phyloP scores from a whole-genome alignment of 1,140 invertebrate genomes.

The Oncopeltus fasciatus region DNA sequence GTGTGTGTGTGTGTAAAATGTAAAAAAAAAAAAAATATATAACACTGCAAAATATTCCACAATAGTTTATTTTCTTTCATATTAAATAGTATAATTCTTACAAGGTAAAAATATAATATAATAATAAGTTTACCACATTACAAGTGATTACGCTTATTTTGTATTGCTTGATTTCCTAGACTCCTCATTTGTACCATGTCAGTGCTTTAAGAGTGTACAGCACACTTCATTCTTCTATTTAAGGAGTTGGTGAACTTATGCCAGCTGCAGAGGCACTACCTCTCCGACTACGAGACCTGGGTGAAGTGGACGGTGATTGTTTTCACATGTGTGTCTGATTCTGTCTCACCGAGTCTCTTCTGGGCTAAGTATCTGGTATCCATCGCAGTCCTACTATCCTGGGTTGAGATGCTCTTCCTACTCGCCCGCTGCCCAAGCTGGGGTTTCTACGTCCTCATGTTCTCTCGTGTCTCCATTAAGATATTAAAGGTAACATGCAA shows the following conservation, averaged over 20 bases:
- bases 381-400: conserved; percentile 34
- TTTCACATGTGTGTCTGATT: conserved; percentile 8
- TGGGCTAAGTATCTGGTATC: conserved; percentile 37
- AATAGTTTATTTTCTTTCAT: too few relatives aligned
- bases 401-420: conserved; percentile 38
- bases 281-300: conserved; percentile 23
- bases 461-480: conserved; percentile 34
- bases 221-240: background rate
- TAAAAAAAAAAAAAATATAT: too few relatives aligned
- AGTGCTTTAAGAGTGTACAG: too few relatives aligned
- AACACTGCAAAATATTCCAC: too few relatives aligned
- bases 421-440: conserved; percentile 35
- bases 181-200: too few relatives aligned
- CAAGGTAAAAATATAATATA: too few relatives aligned
- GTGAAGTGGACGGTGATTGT: conserved; percentile 22
- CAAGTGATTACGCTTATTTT: too few relatives aligned
- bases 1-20: too few relatives aligned
- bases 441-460: conserved; percentile 38
- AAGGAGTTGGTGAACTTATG: conserved; percentile 23
- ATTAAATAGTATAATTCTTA: too few relatives aligned
- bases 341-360: background rate
- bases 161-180: too few relatives aligned
- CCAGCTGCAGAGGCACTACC: conserved; percentile 21
- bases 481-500: conserved; percentile 30
- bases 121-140: too few relatives aligned